A percentile compares a stretch with the other conserved stretches of the same genome.
These are phyloP conservation scores for Prorops nasuta DNA, from an alignment of 1,140 invertebrate species.

Conservation along the genomic window DNA sequence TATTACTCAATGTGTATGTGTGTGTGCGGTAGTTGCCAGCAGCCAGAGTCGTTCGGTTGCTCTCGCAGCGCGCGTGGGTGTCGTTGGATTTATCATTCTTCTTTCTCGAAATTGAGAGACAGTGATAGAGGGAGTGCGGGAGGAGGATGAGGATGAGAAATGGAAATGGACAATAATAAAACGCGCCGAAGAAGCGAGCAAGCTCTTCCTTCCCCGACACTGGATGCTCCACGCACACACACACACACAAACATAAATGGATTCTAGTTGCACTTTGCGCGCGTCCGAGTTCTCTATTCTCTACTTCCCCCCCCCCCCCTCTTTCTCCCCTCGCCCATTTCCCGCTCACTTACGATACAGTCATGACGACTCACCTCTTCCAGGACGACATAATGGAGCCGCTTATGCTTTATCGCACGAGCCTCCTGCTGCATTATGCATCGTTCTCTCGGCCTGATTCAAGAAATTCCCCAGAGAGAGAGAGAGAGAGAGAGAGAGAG, in stretches of 20 bases:
- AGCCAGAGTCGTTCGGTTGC: not conserved
- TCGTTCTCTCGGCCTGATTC: constrained; percentile 8
- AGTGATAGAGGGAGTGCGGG: not conserved
- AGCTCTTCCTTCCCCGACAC: too few species aligned
- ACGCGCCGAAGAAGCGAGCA: too few species aligned
- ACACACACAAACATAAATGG: too few species aligned
- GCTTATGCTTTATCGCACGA: constrained; percentile 14
- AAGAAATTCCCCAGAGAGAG: constrained; percentile 19
- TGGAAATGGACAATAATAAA: too few species aligned
- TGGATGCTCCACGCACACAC: too few species aligned
- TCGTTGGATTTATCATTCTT: too few species aligned
- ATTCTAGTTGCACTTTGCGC: too few species aligned
- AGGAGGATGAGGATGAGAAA: not conserved
- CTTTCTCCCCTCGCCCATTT: not conserved
- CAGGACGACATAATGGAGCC: constrained; percentile 13
- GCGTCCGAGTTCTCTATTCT: not conserved
- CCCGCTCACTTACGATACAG: too few species aligned
- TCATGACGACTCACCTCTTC: too few species aligned
- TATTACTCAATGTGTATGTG: too few species aligned
- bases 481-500: too few species aligned
- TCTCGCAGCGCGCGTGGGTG: not conserved
- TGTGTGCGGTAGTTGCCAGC: not conserved
- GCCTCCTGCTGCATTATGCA: constrained; percentile 7
- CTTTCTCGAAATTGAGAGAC: not conserved
- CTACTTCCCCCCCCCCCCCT: not conserved